These are phyloP conservation scores for Sapajus apella DNA, from an alignment of 2,113 vertebrate species.

Conservation along the genomic window DNA sequence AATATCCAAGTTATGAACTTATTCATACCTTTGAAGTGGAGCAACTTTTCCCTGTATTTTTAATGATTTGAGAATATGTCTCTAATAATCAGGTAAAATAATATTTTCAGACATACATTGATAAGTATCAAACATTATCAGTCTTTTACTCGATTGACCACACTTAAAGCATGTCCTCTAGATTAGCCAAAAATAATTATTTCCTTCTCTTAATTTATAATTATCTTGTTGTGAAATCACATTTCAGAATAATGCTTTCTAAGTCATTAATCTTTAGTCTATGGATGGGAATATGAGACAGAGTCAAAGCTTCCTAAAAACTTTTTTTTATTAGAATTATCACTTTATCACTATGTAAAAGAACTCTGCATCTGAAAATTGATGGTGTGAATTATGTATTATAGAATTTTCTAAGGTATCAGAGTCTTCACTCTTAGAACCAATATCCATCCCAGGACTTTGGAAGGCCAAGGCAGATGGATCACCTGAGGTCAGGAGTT, in stretches of 20 bases:
- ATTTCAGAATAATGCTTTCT: neutral
- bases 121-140: neutral
- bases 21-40: neutral
- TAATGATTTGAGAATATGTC: neutral
- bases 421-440: neutral
- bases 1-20: neutral
- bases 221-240: neutral
- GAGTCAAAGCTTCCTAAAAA: neutral
- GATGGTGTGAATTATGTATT: neutral
- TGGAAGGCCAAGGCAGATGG: no score
- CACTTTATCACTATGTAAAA: neutral
- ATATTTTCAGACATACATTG: neutral
- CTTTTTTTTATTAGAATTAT: conserved; percentile 15
- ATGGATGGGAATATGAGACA: neutral
- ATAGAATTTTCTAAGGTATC: neutral
- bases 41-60: conserved; percentile 35
- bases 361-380: neutral
- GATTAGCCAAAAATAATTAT: neutral
- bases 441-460: neutral
- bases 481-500: no score
- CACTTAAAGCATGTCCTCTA: neutral
- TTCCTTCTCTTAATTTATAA: neutral
- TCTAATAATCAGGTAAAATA: neutral
- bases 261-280: neutral
- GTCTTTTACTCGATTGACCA: neutral